Percentiles rank a stretch among this genome's conserved stretches.
phyloP scores from a whole-genome alignment of 2,113 vertebrate genomes.

The Salvelinus namaycush region DNA sequence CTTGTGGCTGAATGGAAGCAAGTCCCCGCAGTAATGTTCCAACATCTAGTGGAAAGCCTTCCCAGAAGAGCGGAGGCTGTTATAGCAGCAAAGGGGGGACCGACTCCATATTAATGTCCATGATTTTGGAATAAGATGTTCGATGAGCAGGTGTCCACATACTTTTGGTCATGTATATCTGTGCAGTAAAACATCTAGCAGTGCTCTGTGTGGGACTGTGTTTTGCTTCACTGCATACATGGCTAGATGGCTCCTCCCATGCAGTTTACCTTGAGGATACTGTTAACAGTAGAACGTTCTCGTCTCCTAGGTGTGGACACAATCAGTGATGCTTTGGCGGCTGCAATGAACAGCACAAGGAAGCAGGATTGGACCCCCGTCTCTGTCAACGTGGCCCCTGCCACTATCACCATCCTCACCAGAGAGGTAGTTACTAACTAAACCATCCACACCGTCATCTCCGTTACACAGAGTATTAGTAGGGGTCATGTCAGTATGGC shows the following conservation, averaged over 20 bases:
- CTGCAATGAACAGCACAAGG: conserved; percentile 70
- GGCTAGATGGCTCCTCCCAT: background rate
- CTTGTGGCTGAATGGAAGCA: too few species aligned
- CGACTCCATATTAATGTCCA: too few species aligned
- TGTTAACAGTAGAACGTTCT: background rate
- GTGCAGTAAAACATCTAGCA: background rate
- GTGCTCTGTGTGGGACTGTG: conserved; percentile 2
- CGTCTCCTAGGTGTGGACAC: conserved; percentile 83
- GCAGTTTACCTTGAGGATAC: background rate
- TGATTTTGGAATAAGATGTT: too few species aligned
- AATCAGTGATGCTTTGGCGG: conserved; percentile 82
- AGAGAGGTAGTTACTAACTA: conserved; percentile 68
- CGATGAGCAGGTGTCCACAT: too few species aligned
- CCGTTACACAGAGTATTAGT: background rate
- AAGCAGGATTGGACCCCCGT: conserved; percentile 84
- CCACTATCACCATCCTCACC: conserved; percentile 86
- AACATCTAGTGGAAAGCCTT: too few species aligned
- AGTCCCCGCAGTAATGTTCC: too few species aligned
- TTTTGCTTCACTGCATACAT: background rate
- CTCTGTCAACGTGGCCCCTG: conserved; percentile 88
- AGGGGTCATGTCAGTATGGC: background rate
- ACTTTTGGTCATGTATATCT: background rate
- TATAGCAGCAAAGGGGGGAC: too few species aligned
- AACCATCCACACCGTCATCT: conserved; percentile 3
- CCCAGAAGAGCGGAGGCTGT: too few species aligned